Evolutionary conservation across 2,113 vertebrate genomes (phyloP).

Genomic region (Tor tambroides): DNA sequence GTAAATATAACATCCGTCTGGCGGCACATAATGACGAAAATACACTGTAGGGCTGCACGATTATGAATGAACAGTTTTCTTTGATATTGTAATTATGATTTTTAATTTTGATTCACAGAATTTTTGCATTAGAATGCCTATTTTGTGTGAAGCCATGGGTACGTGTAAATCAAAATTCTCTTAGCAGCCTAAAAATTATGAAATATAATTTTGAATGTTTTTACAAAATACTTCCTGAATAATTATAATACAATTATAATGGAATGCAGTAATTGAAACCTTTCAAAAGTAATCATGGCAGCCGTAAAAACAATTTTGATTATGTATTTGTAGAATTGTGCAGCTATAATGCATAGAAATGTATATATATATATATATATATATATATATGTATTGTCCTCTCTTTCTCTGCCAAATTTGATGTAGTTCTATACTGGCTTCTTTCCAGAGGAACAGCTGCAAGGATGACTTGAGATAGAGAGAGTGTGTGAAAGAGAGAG

Average conservation of each 20-base stretch:
- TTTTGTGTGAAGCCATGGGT: neutral
- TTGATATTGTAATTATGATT: neutral
- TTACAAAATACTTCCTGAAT: too few relatives aligned
- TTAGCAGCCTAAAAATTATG: too few relatives aligned
- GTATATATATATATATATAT: constrained; percentile 18
- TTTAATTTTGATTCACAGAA: neutral
- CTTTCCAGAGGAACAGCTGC: constrained; percentile 51
- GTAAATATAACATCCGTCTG: constrained; percentile 26
- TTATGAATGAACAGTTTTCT: neutral
- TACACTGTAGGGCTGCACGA: neutral
- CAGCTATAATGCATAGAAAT: neutral
- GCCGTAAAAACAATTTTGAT: neutral
- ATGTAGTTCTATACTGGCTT: constrained; percentile 59
- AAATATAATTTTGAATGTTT: too few relatives aligned
- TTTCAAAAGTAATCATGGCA: neutral
- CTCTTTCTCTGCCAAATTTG: constrained; percentile 42
- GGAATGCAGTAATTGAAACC: neutral
- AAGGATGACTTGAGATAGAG: too few relatives aligned
- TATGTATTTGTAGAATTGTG: neutral
- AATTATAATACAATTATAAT: neutral
- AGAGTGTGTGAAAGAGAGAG: neutral
- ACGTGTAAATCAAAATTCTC: too few relatives aligned
- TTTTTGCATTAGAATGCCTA: neutral
- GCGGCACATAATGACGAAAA: neutral
- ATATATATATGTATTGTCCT: constrained; percentile 40